Evolutionary conservation across 1,140 invertebrate species (phyloP).

Genomic region (Mizuhopecten yessoensis): DNA sequence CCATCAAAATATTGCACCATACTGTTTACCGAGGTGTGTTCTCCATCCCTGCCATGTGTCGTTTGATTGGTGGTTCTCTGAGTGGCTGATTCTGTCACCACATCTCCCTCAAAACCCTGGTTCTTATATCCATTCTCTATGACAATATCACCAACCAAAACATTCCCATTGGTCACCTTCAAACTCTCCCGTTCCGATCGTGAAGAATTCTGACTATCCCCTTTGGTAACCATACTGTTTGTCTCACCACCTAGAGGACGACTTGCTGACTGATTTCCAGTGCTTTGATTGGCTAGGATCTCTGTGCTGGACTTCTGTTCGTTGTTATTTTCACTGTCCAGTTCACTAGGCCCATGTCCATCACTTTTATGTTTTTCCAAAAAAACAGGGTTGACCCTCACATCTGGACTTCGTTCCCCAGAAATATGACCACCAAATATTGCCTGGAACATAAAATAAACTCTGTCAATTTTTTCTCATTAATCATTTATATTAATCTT

Average conservation of each 20-base stretch:
- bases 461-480: not conserved
- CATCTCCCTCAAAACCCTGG: slow-evolving; percentile 39
- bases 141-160: slow-evolving; percentile 61
- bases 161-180: slow-evolving; percentile 59
- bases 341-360: not conserved
- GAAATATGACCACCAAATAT: slow-evolving; percentile 61
- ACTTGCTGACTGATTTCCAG: not conserved
- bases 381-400: slow-evolving; percentile 57
- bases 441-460: slow-evolving; percentile 54
- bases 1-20: not conserved
- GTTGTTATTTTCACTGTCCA: slow-evolving; percentile 46
- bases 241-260: too few species aligned
- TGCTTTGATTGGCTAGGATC: slow-evolving; percentile 33
- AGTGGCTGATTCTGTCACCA: not conserved
- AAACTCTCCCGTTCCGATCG: slow-evolving; percentile 55
- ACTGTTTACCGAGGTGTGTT: not conserved
- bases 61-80: not conserved
- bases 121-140: slow-evolving; percentile 61
- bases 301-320: not conserved
- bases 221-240: not conserved
- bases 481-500: too few species aligned
- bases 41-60: not conserved
- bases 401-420: slow-evolving; percentile 41
- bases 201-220: slow-evolving; percentile 32
- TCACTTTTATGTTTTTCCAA: slow-evolving; percentile 14